Conservation (phyloP, 1,140 invertebrate genomes). For the Mamestra configurata region DNA sequence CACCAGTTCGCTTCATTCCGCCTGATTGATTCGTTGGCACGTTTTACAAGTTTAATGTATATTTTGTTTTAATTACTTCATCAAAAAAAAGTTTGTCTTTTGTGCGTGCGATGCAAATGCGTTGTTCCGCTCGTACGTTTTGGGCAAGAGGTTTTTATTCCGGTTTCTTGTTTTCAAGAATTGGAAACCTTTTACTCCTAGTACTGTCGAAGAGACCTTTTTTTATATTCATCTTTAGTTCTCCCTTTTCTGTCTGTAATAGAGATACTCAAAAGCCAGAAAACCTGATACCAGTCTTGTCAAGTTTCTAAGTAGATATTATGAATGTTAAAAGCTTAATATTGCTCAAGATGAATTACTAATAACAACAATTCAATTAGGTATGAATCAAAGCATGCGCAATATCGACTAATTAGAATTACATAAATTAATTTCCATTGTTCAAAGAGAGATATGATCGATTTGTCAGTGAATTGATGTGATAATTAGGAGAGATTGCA, state of each 20-base stretch:
- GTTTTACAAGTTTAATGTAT: conserved; percentile 24
- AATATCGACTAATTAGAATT: neutral
- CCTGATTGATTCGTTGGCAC: conserved; percentile 64
- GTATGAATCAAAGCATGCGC: neutral
- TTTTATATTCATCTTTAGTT: too few relatives aligned
- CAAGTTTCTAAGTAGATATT: too few relatives aligned
- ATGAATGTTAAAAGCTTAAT: neutral
- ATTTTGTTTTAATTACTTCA: conserved; percentile 43
- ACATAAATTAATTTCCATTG: neutral
- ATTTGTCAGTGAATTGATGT: conserved; percentile 1
- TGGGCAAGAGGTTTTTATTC: neutral
- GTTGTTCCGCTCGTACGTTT: neutral
- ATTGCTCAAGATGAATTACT: neutral
- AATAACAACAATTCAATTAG: neutral
- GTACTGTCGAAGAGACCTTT: too few relatives aligned
- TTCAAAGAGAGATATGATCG: neutral
- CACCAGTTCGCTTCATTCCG: conserved; percentile 60
- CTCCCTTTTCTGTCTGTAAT: too few relatives aligned
- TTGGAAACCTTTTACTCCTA: too few relatives aligned
- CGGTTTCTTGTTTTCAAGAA: too few relatives aligned
- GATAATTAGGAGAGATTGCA: neutral
- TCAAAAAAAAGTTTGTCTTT: conserved; percentile 11
- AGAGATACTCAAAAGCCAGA: too few relatives aligned
- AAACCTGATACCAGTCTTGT: too few relatives aligned
- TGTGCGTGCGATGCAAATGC: neutral